A percentile compares a stretch with the other conserved stretches of the same genome.
Conservation (phyloP, 2,888 invertebrate species). For the Lasioglossum zephyrum region DNA sequence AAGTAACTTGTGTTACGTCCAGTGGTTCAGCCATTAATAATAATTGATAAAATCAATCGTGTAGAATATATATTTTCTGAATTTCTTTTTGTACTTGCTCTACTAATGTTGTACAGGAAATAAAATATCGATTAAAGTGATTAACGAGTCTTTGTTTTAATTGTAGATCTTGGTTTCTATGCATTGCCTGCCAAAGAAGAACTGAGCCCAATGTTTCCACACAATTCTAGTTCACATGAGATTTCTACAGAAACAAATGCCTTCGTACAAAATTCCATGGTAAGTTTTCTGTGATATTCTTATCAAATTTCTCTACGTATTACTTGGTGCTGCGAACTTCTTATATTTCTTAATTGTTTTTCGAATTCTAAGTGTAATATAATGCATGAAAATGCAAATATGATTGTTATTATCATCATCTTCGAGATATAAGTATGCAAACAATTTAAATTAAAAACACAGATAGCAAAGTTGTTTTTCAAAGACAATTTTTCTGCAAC, state of each 20-base stretch:
- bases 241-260: constrained; percentile 86
- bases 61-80: too few relatives aligned
- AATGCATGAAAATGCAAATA: not conserved
- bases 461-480: too few relatives aligned
- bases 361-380: not conserved
- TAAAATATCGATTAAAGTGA: too few relatives aligned
- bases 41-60: too few relatives aligned
- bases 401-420: too few relatives aligned
- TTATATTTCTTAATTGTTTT: not conserved
- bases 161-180: constrained; percentile 85
- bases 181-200: constrained; percentile 86
- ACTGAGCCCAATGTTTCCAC: constrained; percentile 86
- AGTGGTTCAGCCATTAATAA: too few relatives aligned
- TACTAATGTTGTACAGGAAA: too few relatives aligned
- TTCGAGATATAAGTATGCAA: too few relatives aligned
- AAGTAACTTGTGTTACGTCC: too few relatives aligned
- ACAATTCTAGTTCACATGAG: constrained; percentile 86
- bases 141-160: constrained; percentile 19
- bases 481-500: too few relatives aligned
- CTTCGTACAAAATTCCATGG: constrained; percentile 86
- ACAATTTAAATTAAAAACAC: too few relatives aligned
- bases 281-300: constrained; percentile 65
- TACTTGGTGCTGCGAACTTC: not conserved
- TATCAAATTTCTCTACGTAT: not conserved
- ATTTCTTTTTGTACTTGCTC: too few relatives aligned